Evolutionary conservation across 2,113 vertebrate genomes (phyloP).

Genomic region (Piaya cayana): DNA sequence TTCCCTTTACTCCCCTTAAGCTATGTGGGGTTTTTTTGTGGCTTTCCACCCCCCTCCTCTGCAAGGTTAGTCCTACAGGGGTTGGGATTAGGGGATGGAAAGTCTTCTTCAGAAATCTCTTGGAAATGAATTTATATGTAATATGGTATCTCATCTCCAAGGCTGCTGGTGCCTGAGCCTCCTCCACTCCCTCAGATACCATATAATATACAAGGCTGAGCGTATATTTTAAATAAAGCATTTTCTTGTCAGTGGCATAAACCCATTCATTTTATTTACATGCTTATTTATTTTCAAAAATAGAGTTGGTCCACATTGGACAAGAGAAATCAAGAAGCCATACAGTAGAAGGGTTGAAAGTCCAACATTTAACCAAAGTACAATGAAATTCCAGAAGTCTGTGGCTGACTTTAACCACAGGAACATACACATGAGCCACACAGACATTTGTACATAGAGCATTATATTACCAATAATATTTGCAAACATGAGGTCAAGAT

Average conservation of each 20-base stretch:
- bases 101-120: conserved; percentile 11
- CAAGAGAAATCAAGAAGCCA: conserved; percentile 65
- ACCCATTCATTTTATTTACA: conserved; percentile 72
- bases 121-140: conserved; percentile 46
- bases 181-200: neutral
- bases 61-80: neutral
- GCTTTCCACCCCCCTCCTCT: neutral
- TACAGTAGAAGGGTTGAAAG: conserved; percentile 62
- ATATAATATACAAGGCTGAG: conserved; percentile 60
- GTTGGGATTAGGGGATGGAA: conserved; percentile 1
- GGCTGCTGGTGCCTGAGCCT: neutral
- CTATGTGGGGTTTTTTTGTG: neutral
- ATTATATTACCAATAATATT: conserved; percentile 73
- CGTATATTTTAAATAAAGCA: conserved; percentile 53
- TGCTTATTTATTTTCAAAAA: conserved; percentile 72
- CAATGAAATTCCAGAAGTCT: conserved; percentile 64
- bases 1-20: conserved; percentile 23
- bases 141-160: conserved; percentile 41
- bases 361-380: conserved; percentile 69
- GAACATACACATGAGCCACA: conserved; percentile 64
- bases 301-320: conserved; percentile 63
- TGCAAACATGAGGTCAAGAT: conserved; percentile 73
- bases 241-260: conserved; percentile 70
- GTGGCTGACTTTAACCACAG: conserved; percentile 63
- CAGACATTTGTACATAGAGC: conserved; percentile 66